These are phyloP conservation scores for Loripinus fragilis DNA, from an alignment of 2,888 invertebrate genomes.

Conservation along the genomic window DNA sequence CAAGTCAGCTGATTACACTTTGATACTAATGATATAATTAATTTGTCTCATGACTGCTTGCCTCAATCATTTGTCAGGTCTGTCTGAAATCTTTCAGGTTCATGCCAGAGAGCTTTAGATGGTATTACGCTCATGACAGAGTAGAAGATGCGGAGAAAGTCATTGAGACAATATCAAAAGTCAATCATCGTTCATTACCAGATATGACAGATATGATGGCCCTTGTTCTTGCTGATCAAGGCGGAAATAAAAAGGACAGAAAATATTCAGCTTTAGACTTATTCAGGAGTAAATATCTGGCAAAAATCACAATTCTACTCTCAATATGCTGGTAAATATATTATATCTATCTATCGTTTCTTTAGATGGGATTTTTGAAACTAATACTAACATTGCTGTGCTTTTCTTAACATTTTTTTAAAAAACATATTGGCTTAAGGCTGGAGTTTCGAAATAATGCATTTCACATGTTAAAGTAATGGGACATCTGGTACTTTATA, in stretches of 20 bases:
- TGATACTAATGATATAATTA: too few species aligned
- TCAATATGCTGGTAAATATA: constrained; percentile 49
- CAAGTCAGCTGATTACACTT: too few species aligned
- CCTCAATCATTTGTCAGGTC: too few species aligned
- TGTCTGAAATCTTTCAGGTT: constrained; percentile 40
- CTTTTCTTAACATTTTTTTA: too few species aligned
- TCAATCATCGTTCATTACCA: constrained; percentile 48
- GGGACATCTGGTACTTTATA: too few species aligned
- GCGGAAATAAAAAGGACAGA: constrained; percentile 19
- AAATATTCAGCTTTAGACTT: constrained; percentile 52
- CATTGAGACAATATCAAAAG: constrained; percentile 39
- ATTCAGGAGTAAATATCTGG: constrained; percentile 20
- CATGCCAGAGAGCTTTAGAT: constrained; percentile 60
- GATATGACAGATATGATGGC: constrained; percentile 23
- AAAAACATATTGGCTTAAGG: too few species aligned
- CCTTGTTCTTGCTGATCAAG: not conserved
- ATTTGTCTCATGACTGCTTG: too few species aligned
- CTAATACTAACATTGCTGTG: too few species aligned
- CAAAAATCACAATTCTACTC: constrained; percentile 33
- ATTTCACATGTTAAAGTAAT: too few species aligned
- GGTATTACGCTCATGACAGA: constrained; percentile 49
- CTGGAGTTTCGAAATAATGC: too few species aligned
- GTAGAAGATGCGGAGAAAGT: constrained; percentile 42
- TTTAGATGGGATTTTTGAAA: too few species aligned
- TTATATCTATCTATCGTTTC: too few species aligned